Percentiles rank a stretch among this genome's conserved stretches.
Evolutionary conservation across 2,113 vertebrate genomes (phyloP).

Genomic region (Campylorhamphus procurvoides): DNA sequence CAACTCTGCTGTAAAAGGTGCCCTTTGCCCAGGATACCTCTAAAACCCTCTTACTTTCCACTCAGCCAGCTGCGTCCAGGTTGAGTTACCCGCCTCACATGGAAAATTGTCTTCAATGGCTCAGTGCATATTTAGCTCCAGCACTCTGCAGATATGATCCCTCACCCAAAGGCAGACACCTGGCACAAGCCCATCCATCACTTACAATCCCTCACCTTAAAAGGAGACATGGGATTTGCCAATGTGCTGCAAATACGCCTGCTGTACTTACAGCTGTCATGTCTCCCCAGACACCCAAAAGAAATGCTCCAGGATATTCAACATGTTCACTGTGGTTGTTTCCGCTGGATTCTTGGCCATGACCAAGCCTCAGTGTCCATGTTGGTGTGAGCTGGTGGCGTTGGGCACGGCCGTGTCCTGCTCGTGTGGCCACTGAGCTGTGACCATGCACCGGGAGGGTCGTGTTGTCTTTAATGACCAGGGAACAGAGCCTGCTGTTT

Average conservation of each 20-base stretch:
- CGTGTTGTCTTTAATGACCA: background rate
- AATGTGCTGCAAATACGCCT: accelerated
- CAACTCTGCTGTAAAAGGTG: background rate
- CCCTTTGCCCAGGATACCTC: background rate
- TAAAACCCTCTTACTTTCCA: background rate
- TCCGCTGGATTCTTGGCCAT: background rate
- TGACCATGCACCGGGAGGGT: accelerated
- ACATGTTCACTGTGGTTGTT: accelerated
- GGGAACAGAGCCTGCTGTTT: background rate
- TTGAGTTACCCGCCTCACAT: background rate
- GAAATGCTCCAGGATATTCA: background rate
- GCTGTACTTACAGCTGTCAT: accelerated
- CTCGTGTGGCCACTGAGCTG: background rate
- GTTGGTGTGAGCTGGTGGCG: background rate
- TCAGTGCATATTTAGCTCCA: background rate
- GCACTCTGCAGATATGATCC: background rate
- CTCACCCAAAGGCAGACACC: background rate
- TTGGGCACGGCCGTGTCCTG: accelerated
- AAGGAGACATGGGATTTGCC: background rate
- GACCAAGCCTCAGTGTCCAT: background rate
- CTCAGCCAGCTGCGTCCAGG: accelerated
- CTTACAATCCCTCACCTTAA: background rate
- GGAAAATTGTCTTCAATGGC: background rate
- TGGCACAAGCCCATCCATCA: background rate
- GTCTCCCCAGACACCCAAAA: background rate